A percentile compares a stretch with the other conserved stretches of the same genome.
Evolutionary conservation across 2,888 invertebrate genomes (phyloP).

Genomic region (Peribatodes rhomboidaria): DNA sequence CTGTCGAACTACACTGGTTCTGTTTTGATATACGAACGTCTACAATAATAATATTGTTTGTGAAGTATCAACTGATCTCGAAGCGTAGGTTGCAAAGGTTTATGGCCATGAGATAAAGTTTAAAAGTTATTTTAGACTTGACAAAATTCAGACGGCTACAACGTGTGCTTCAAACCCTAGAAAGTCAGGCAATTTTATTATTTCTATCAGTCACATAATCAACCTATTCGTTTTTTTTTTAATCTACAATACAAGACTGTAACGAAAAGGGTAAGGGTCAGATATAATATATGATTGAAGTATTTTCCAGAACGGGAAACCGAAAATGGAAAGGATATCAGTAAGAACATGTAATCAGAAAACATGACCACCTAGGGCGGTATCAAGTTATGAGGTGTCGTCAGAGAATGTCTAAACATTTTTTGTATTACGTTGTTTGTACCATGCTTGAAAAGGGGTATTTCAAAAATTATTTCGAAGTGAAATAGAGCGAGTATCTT

Average conservation of each 20-base stretch:
- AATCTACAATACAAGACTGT: background rate
- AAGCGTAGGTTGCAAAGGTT: background rate
- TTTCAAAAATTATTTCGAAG: no score
- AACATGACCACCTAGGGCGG: conserved; percentile 34
- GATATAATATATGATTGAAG: conserved; percentile 32
- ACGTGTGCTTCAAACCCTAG: no score
- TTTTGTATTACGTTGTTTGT: conserved; percentile 1
- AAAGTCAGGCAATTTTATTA: no score
- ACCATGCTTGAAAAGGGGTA: background rate
- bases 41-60: background rate
- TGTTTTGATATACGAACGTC: background rate
- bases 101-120: background rate
- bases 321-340: conserved; percentile 40
- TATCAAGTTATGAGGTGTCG: conserved; percentile 24
- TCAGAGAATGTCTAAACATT: conserved; percentile 16
- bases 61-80: background rate
- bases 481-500: no score
- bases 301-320: conserved; percentile 34
- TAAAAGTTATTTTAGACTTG: background rate
- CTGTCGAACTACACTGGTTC: background rate
- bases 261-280: conserved; percentile 36
- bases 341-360: conserved; percentile 33
- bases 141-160: background rate
- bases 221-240: background rate
- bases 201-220: no score